Base-by-base conservation (phyloP, 2,888 invertebrate species). In the Dynastes hyllus region DNA sequence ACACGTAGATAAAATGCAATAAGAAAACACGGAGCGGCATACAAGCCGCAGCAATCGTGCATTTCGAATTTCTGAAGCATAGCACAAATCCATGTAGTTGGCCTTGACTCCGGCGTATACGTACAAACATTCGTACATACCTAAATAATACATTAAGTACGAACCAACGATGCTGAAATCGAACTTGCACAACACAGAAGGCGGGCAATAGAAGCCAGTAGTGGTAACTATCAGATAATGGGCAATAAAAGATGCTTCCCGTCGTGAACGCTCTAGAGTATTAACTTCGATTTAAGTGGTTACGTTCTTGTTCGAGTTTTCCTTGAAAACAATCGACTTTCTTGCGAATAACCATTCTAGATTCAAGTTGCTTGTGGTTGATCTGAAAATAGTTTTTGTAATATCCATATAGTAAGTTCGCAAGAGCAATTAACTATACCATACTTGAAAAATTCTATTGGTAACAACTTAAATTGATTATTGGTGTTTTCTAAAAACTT, bases 1-100 rank as follows among this genome's bases (percentile, higher is more conserved):
- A 29, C 70, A 70, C 70, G 70, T 70, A 70, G 9, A 45, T 8
- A 45, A 45, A 71, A 73, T 22, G 58, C 61, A 73, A 58, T 40
- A 73, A 40, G 61, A 58, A 58, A 73, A 37, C 6, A 32, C 70
- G 40, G 22, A 69, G 32, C 32, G 32, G 32, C 37, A 37, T 40
- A 58, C 71, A 73, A 11, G 13, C 58, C 61, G 58, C 22, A 13
- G 58, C 22, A 11, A 73, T 45, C 61, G 37, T 71, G 58, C 71
- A 58, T 71, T 58, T 73, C 37, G 37, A 61, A 9, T 27, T 69
- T 50, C 50, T 45, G 40, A 58, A 73, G 37, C 73, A 55, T 71
- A 61, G 32, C 73, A 73, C 40, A 58, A 55, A n/a, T 61, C 13
- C 16, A 58, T 40, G 58, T 53, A 13, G 58, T 45, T 61, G 73